Evolutionary conservation across 92 coral and sea anemone genomes (phyloP).

Genomic region (Pocillopora grandis): DNA sequence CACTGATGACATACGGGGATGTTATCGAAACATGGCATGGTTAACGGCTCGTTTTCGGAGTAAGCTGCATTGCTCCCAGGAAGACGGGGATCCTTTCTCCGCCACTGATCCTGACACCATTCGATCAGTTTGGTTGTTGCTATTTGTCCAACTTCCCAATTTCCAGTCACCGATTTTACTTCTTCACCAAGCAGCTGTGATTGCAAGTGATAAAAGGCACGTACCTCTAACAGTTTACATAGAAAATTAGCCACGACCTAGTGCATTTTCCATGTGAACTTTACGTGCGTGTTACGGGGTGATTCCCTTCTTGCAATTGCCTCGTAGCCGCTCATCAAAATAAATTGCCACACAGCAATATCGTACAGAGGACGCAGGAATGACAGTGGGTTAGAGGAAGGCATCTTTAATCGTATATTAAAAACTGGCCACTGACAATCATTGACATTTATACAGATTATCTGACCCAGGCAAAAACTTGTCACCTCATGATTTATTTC

Average conservation of each 20-base stretch:
- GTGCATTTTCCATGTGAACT: slow-evolving; percentile 43
- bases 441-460: too few relatives aligned
- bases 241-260: slow-evolving; percentile 51
- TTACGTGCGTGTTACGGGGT: too few relatives aligned
- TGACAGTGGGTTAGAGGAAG: slow-evolving; percentile 11
- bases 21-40: slow-evolving; percentile 29
- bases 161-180: too few relatives aligned
- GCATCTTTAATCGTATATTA: not conserved
- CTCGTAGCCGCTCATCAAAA: slow-evolving; percentile 22
- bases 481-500: too few relatives aligned
- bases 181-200: too few relatives aligned
- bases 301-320: too few relatives aligned
- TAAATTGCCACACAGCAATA: slow-evolving; percentile 37
- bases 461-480: too few relatives aligned
- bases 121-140: too few relatives aligned
- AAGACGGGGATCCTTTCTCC: too few relatives aligned
- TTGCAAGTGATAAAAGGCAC: slow-evolving; percentile 26
- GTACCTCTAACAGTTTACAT: slow-evolving; percentile 29
- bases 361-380: too few relatives aligned
- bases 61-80: not conserved
- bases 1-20: slow-evolving; percentile 55
- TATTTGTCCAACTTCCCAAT: too few relatives aligned
- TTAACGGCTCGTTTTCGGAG: not conserved
- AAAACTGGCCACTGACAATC: not conserved
- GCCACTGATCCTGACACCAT: too few relatives aligned